Evolutionary conservation across 2,797 vertebrate genomes (phyloP).

Genomic region (Chiroxiphia lanceolata): DNA sequence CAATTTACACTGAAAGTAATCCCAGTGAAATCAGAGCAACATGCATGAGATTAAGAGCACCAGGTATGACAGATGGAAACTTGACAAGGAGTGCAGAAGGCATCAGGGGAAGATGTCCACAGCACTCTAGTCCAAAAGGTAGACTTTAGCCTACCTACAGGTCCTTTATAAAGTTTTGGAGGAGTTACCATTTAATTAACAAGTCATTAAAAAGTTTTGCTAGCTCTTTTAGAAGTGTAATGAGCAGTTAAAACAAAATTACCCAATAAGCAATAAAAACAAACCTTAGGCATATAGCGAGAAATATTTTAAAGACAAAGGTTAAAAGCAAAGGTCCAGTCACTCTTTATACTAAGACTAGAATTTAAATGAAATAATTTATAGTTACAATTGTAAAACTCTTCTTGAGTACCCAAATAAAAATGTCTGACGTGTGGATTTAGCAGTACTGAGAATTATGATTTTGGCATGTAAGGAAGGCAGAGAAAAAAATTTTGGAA

Average conservation of each 20-base stretch:
- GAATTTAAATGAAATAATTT: background rate
- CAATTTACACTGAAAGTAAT: background rate
- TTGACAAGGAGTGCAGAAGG: background rate
- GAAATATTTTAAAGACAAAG: background rate
- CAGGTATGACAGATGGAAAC: background rate
- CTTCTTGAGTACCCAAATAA: background rate
- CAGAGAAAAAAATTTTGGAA: slow-evolving; percentile 36
- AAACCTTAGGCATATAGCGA: background rate
- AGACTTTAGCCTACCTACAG: background rate
- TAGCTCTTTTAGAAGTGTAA: background rate
- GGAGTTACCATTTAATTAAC: background rate
- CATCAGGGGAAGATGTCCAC: background rate
- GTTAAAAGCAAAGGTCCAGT: background rate
- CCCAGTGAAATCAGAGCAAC: background rate
- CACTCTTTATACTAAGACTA: background rate
- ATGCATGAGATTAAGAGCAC: background rate
- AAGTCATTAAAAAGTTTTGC: background rate
- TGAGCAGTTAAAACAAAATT: background rate
- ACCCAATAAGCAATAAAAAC: background rate
- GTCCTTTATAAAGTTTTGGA: background rate
- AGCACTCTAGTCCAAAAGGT: background rate
- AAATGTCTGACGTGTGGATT: background rate
- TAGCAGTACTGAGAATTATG: background rate
- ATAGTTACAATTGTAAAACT: background rate
- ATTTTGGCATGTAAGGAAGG: background rate